phyloP scores from a whole-genome alignment of 1,140 invertebrate species.

The Charaxes varanes region DNA sequence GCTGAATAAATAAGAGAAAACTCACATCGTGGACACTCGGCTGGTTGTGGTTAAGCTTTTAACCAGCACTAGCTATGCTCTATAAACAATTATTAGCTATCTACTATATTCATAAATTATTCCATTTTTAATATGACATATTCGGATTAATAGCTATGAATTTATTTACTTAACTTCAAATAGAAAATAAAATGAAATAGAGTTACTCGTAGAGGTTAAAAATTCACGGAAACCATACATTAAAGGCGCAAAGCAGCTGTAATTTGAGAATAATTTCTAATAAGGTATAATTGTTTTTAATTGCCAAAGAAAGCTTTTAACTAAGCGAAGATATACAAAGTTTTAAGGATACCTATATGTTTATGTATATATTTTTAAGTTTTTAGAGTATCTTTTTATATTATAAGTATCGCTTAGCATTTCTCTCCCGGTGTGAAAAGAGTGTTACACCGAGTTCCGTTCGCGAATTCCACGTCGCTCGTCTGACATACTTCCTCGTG shows the following conservation, averaged over 20 bases:
- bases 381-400: too few species aligned
- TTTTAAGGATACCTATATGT: too few species aligned
- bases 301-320: slow-evolving; percentile 2
- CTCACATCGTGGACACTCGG: slow-evolving; percentile 6
- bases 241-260: too few species aligned
- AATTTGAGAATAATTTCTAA: background rate
- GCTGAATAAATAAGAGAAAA: slow-evolving; percentile 22
- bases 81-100: background rate
- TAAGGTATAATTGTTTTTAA: background rate
- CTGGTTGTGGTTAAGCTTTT: slow-evolving; percentile 13
- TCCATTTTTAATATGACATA: too few species aligned
- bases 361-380: too few species aligned
- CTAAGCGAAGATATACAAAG: too few species aligned
- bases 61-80: slow-evolving; percentile 7
- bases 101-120: background rate
- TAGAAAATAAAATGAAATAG: too few species aligned
- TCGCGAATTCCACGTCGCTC: slow-evolving; percentile 33
- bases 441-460: slow-evolving; percentile 26
- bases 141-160: too few species aligned
- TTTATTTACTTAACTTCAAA: too few species aligned
- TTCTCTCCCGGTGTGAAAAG: slow-evolving; percentile 11
- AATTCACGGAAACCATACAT: too few species aligned
- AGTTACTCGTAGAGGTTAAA: too few species aligned
- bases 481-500: slow-evolving; percentile 25
- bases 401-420: slow-evolving; percentile 13